Evolutionary conservation across 2,888 invertebrate species (phyloP).

Genomic region (Dicranocentrus wangi): DNA sequence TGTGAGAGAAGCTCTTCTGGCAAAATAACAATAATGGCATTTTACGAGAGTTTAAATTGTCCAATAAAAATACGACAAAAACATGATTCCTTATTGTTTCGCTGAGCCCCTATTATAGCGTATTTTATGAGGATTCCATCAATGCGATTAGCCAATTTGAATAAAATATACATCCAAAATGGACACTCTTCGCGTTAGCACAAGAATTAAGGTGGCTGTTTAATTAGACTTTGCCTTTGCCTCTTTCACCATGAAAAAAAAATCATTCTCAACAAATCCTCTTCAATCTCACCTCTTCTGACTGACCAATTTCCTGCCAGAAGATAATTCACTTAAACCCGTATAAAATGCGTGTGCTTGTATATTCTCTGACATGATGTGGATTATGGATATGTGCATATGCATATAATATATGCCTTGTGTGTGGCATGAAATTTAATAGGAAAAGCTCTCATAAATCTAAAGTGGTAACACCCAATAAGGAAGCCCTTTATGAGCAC

Average conservation of each 20-base stretch:
- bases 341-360: too few relatives aligned
- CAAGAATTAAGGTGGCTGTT: too few relatives aligned
- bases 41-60: conserved; percentile 12
- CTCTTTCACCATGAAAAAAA: not conserved
- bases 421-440: conserved; percentile 24
- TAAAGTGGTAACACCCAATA: conserved; percentile 47
- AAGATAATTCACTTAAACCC: too few relatives aligned
- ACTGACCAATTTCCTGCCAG: too few relatives aligned
- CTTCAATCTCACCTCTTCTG: too few relatives aligned
- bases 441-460: conserved; percentile 36
- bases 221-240: not conserved
- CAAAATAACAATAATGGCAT: too few relatives aligned
- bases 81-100: conserved; percentile 51
- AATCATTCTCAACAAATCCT: not conserved
- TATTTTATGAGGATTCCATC: conserved; percentile 35
- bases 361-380: too few relatives aligned
- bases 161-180: conserved; percentile 32
- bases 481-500: conserved; percentile 45
- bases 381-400: too few relatives aligned
- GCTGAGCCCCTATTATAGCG: conserved; percentile 31
- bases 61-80: conserved; percentile 29
- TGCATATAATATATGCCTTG: too few relatives aligned
- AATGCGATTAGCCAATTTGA: conserved; percentile 15
- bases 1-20: not conserved
- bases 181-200: not conserved